Base-by-base conservation (phyloP, 1,140 invertebrate species). In the Leguminivora glycinivorella region DNA sequence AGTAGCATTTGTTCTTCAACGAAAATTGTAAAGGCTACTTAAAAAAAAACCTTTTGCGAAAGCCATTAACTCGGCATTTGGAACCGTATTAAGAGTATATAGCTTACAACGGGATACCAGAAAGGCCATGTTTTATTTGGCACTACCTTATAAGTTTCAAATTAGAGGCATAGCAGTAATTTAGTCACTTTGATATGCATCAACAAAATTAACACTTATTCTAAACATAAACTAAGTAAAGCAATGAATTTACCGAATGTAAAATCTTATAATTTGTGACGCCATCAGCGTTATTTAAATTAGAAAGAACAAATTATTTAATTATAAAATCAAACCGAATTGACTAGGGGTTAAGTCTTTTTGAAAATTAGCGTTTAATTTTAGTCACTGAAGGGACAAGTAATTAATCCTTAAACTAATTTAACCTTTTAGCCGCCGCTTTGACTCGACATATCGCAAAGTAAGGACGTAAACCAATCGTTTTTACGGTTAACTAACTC, bases 301-400 rank as follows among this genome's bases (percentile, higher is more conserved):
- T 43, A 24, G 9, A 25, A 40, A 38, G 4, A 67, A 12, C 31
- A n/a, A 19, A 67, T 67, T 40, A 1, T 67, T 67, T 19, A 63
- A 19, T 43, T 14, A 19, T 34, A 68, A 71, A 56, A 69, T 40
- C 72, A 68, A 72, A 71, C 43, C 25, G n/a, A 68, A 52, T 74
- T 79, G 78, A 79, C 78, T 79, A 79, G 78, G 75, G 56, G 78
- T 79, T 79, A 79, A 68, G 78, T 79, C 75, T 79, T 78, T 74
- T 72, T 47, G 34, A 43, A 67, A 40, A 40, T 67, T 67, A 38
- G 14, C 29, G 24, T 34, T 31, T 60, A 58, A 69, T 24, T 52
- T 70, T 66, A 47, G 69, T 70, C 34, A 63, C 60, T 10, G 24
- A 43, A 67, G 29, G 14, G n/a, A 40, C 19, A 67, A 70, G 29